phyloP scores from a whole-genome alignment of 2,888 invertebrate species.

The Syrista parreyssii region DNA sequence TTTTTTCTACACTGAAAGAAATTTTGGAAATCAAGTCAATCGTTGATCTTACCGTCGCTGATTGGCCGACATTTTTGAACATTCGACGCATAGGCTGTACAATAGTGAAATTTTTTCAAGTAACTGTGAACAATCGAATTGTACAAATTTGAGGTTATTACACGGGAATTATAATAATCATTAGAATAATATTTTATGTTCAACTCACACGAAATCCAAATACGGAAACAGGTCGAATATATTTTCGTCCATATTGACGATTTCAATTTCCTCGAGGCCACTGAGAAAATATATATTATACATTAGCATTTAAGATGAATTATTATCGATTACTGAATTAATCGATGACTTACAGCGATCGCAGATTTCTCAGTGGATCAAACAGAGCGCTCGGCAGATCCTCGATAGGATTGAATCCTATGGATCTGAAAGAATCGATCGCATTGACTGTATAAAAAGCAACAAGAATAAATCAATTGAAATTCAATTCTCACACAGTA shows the following conservation, averaged over 20 bases:
- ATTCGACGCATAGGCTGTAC: conserved; percentile 70
- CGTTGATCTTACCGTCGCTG: conserved; percentile 69
- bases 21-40: background rate
- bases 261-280: conserved; percentile 70
- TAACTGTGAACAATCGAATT: conserved; percentile 60
- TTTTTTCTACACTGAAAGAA: background rate
- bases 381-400: conserved; percentile 51
- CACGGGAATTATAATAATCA: background rate
- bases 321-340: background rate
- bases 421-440: conserved; percentile 40
- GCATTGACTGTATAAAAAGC: background rate
- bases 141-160: background rate
- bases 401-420: conserved; percentile 58
- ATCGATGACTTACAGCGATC: conserved; percentile 57
- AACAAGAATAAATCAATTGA: background rate
- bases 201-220: conserved; percentile 68
- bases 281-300: conserved; percentile 51
- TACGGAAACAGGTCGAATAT: conserved; percentile 67
- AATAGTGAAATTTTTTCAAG: conserved; percentile 74
- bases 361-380: conserved; percentile 48
- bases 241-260: conserved; percentile 67
- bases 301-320: background rate
- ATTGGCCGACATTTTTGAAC: conserved; percentile 72
- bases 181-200: background rate
- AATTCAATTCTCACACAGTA: background rate